These are phyloP conservation scores for Hipparchia sbordonii DNA, from an alignment of 2,888 invertebrate species.

Conservation along the genomic window DNA sequence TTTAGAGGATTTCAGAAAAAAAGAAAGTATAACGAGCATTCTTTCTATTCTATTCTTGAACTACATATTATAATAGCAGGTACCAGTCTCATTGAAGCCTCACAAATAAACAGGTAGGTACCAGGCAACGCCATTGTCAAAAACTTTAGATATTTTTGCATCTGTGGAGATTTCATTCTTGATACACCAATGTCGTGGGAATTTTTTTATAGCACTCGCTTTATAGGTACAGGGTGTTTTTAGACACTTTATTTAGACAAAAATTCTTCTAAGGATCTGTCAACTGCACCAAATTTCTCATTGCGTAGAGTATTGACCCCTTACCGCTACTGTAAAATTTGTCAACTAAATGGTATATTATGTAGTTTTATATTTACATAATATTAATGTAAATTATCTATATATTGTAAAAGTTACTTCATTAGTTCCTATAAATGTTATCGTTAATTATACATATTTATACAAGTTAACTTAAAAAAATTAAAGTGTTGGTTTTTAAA, in stretches of 20 bases:
- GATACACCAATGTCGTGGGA: neutral
- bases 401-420: no score
- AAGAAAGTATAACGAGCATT: constrained; percentile 7
- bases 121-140: neutral
- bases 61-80: constrained; percentile 8
- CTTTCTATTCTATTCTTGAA: constrained; percentile 5
- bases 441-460: no score
- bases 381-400: no score
- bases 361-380: no score
- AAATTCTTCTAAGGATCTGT: neutral
- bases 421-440: no score
- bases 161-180: neutral
- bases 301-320: no score
- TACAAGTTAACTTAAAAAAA: no score
- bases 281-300: no score
- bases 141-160: neutral
- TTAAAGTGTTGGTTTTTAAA: no score
- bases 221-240: neutral
- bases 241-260: neutral
- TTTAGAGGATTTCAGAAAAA: neutral
- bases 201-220: neutral
- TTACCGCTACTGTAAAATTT: no score
- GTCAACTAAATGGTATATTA: no score
- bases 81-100: constrained; percentile 6
- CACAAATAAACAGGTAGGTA: constrained; percentile 7